A percentile compares a stretch with the other conserved stretches of the same genome.
Evolutionary conservation across 2,797 vertebrate species (phyloP).

Genomic region (Psittacula echo): DNA sequence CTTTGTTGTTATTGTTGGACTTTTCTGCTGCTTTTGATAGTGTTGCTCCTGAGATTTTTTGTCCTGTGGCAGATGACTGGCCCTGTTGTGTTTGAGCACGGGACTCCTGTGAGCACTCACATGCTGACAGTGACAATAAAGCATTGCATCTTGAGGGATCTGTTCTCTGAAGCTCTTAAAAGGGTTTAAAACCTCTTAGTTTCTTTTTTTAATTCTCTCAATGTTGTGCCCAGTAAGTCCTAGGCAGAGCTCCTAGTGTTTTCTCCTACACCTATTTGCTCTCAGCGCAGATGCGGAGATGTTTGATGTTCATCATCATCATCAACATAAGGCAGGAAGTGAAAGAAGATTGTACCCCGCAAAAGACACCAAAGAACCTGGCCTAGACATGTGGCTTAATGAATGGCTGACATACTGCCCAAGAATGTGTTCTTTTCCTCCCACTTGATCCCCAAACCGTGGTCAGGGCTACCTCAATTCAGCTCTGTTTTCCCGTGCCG

Average conservation of each 20-base stretch:
- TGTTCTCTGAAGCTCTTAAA: not conserved
- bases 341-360: not conserved
- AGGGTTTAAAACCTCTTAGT: not conserved
- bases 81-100: not conserved
- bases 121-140: not conserved
- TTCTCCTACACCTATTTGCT: not conserved
- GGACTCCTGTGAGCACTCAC: not conserved
- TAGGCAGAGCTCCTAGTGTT: not conserved
- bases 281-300: not conserved
- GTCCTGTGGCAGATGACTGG: not conserved
- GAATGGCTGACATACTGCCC: not conserved
- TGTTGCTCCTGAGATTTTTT: not conserved
- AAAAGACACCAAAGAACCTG: not conserved
- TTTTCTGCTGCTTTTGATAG: constrained; percentile 12
- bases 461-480: fast-evolving
- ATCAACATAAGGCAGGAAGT: not conserved
- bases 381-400: fast-evolving
- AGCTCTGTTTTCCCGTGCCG: fast-evolving
- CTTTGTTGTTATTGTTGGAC: constrained; percentile 59
- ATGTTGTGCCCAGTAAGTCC: not conserved
- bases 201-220: not conserved
- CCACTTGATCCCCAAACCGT: not conserved
- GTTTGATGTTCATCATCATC: not conserved
- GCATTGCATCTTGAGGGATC: not conserved
- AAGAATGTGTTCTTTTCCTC: not conserved